These are phyloP conservation scores for Hoplodrina ambigua DNA, from an alignment of 2,888 invertebrate species.

Conservation along the genomic window DNA sequence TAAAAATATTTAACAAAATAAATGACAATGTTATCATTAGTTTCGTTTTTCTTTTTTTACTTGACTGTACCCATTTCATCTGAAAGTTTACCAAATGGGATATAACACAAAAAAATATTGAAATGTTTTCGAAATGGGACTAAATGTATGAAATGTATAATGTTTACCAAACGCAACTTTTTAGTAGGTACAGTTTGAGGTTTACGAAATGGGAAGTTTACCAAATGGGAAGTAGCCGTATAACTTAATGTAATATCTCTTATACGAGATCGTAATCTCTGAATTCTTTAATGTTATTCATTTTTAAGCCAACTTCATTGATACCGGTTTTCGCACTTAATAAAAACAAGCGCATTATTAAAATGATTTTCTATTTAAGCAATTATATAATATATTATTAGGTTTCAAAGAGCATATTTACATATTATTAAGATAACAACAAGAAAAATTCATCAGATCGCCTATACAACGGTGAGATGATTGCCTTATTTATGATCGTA, in stretches of 20 bases:
- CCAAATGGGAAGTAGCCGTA: too few species aligned
- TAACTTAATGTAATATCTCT: constrained; percentile 34
- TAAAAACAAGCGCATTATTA: constrained; percentile 48
- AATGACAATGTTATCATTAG: too few species aligned
- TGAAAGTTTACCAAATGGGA: too few species aligned
- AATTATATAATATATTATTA: constrained; percentile 42
- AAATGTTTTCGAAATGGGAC: too few species aligned
- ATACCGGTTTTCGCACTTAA: constrained; percentile 51
- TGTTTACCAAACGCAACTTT: too few species aligned
- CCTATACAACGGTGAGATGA: constrained; percentile 70
- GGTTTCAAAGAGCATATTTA: constrained; percentile 48
- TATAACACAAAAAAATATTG: too few species aligned
- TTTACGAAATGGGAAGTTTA: too few species aligned
- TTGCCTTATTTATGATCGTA: constrained; percentile 83
- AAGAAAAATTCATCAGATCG: constrained; percentile 77
- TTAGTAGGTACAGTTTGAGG: too few species aligned
- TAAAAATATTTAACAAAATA: too few species aligned
- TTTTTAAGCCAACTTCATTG: constrained; percentile 35
- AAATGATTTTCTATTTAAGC: constrained; percentile 35
- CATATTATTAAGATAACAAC: constrained; percentile 66
- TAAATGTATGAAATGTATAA: too few species aligned
- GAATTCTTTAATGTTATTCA: constrained; percentile 35
- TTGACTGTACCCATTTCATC: too few species aligned
- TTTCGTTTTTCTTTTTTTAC: too few species aligned
- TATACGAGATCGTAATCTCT: constrained; percentile 46